Evolutionary conservation across 2,113 vertebrate genomes (phyloP).

Genomic region (Poecilia latipinna): DNA sequence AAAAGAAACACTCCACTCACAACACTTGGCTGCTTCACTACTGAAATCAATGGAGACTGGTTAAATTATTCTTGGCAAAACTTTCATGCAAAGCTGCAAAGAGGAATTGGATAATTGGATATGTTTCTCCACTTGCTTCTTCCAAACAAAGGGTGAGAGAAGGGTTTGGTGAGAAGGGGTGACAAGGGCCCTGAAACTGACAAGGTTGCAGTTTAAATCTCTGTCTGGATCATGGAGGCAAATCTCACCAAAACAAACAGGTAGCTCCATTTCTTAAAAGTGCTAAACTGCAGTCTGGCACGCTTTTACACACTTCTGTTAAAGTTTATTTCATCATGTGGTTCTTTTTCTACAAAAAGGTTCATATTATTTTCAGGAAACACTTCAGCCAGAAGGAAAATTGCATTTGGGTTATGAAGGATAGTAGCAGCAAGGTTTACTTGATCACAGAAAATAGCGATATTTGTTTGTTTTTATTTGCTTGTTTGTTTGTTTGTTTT

Average conservation of each 20-base stretch:
- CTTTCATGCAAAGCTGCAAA: constrained; percentile 15
- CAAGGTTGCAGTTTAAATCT: not conserved
- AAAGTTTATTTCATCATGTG: not conserved
- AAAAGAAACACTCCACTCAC: not conserved
- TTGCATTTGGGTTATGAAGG: not conserved
- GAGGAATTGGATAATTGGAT: constrained; percentile 19
- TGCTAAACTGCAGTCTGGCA: not conserved
- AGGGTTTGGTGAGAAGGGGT: not conserved
- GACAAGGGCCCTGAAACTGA: constrained; percentile 24
- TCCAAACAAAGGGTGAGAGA: not conserved
- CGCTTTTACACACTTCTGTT: not conserved
- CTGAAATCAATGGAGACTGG: constrained; percentile 14
- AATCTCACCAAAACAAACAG: constrained; percentile 10
- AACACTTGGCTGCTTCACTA: constrained; percentile 14
- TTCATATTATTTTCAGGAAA: not conserved
- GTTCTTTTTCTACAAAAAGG: not conserved
- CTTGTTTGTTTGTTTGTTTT: too few species aligned
- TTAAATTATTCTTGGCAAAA: constrained; percentile 30
- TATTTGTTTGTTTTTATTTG: not conserved
- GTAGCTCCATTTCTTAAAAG: not conserved
- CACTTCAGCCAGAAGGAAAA: too few species aligned
- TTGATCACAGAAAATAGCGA: not conserved
- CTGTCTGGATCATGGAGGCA: not conserved
- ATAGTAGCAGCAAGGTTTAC: not conserved
- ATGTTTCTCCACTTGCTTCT: constrained; percentile 12